Conservation (phyloP, 2,113 vertebrate species). For the Cercopithecus mona region DNA sequence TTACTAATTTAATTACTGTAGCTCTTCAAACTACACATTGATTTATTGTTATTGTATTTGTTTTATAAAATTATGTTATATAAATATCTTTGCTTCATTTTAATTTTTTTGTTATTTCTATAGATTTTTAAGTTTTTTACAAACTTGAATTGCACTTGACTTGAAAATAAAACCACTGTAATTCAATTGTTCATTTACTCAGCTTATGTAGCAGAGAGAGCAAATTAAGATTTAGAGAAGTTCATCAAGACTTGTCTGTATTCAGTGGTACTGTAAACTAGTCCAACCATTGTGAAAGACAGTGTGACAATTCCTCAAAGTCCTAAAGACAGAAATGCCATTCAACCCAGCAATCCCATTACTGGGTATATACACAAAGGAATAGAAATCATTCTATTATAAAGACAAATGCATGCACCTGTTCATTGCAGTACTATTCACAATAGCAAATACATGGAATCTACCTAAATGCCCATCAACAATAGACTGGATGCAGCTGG, state of each 20-base stretch:
- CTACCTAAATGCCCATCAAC: too few relatives aligned
- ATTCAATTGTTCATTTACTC: background rate
- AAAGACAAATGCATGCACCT: too few relatives aligned
- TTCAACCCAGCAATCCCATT: too few relatives aligned
- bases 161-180: background rate
- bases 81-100: background rate
- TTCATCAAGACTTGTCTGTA: background rate
- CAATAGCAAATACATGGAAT: too few relatives aligned
- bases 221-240: background rate
- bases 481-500: too few relatives aligned
- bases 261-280: background rate
- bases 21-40: background rate
- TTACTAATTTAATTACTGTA: background rate
- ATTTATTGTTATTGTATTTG: background rate
- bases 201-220: background rate
- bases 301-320: too few relatives aligned
- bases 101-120: constrained; percentile 23
- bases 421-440: too few relatives aligned
- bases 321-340: too few relatives aligned
- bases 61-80: background rate
- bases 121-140: background rate
- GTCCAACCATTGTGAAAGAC: too few relatives aligned
- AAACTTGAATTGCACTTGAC: background rate
- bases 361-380: too few relatives aligned
- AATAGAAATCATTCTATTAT: too few relatives aligned